phyloP scores from a whole-genome alignment of 2,888 invertebrate genomes.

The Autographa pulchrina region DNA sequence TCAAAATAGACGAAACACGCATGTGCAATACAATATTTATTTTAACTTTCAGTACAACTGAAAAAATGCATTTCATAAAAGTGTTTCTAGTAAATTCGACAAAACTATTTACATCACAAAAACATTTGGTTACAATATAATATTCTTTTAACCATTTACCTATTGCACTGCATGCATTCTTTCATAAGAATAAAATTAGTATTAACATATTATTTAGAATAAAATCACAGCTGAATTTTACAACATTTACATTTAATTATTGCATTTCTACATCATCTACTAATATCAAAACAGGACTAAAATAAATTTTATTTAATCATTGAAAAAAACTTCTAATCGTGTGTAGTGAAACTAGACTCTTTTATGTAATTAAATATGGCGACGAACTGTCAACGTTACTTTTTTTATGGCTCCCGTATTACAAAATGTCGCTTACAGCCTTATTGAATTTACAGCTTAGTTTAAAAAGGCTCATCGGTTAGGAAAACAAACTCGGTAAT shows the following conservation, averaged over 20 bases:
- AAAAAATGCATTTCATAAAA: slow-evolving; percentile 18
- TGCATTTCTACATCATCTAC: neutral
- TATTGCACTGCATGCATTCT: neutral
- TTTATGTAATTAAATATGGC: slow-evolving; percentile 37
- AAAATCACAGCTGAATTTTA: neutral
- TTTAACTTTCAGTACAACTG: neutral
- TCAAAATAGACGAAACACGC: slow-evolving; percentile 25
- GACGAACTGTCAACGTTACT: slow-evolving; percentile 26
- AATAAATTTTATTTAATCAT: neutral
- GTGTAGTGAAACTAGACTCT: slow-evolving; percentile 24
- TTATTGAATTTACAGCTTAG: slow-evolving; percentile 5
- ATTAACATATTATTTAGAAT: neutral
- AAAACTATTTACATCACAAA: neutral
- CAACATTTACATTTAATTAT: neutral
- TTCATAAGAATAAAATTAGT: neutral
- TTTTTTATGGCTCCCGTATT: slow-evolving; percentile 26
- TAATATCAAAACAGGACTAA: neutral
- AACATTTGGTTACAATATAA: too few relatives aligned
- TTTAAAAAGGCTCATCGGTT: too few relatives aligned
- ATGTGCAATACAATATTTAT: slow-evolving; percentile 13
- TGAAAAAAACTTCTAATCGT: neutral
- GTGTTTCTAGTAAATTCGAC: neutral
- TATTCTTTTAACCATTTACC: too few relatives aligned
- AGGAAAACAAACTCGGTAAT: too few relatives aligned
- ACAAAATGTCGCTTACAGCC: slow-evolving; percentile 20